Percentiles rank a stretch among this genome's conserved stretches.
Evolutionary conservation across 2,888 invertebrate genomes (phyloP).

Genomic region (Polydesmus complanatus): DNA sequence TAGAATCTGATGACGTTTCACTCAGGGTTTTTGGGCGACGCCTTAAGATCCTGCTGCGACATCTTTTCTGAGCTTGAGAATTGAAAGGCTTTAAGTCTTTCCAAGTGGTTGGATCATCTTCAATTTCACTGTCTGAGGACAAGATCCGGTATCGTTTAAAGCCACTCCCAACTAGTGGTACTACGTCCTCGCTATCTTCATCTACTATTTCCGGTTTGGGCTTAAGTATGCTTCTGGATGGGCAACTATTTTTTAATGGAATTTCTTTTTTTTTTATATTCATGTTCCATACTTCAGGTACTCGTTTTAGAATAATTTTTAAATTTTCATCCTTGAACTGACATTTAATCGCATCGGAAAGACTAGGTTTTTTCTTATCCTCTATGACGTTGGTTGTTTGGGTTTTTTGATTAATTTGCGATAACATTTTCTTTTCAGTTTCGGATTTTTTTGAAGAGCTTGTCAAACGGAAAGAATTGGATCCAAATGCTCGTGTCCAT

Average conservation of each 20-base stretch:
- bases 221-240: not conserved
- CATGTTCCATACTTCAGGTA: not conserved
- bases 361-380: not conserved
- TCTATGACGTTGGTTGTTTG: not conserved
- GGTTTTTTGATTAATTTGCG: not conserved
- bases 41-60: no score
- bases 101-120: not conserved
- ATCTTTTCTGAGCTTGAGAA: no score
- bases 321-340: not conserved
- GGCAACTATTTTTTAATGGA: not conserved
- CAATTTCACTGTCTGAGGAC: not conserved
- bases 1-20: no score
- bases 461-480: not conserved
- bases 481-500: not conserved
- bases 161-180: not conserved
- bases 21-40: no score
- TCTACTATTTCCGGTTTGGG: no score
- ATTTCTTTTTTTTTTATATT: no score
- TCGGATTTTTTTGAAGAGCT: not conserved
- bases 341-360: not conserved
- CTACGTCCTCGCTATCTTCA: not conserved
- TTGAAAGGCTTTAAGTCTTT: not conserved
- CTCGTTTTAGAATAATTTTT: not conserved
- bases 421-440: not conserved
- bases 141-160: not conserved